These are phyloP conservation scores for Thalpophila matura DNA, from an alignment of 2,888 invertebrate species.

Conservation along the genomic window DNA sequence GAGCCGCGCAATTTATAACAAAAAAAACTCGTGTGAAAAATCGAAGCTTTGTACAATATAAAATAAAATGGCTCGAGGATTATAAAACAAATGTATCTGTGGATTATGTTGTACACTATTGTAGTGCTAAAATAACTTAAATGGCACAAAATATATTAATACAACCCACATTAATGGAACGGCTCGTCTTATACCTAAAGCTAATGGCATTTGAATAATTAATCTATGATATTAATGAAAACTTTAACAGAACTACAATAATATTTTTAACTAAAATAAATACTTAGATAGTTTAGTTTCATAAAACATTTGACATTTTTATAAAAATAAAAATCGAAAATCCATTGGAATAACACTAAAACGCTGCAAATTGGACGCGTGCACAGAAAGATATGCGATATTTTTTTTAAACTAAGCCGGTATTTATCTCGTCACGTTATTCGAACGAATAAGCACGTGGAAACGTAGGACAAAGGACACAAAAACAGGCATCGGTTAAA, in stretches of 20 bases:
- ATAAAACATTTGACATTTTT: slow-evolving; percentile 4
- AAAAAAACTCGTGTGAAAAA: slow-evolving; percentile 54
- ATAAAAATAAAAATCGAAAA: slow-evolving; percentile 16
- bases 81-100: neutral
- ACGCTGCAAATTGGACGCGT: slow-evolving; percentile 42
- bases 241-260: too few relatives aligned
- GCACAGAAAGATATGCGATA: slow-evolving; percentile 56
- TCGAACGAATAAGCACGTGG: slow-evolving; percentile 71
- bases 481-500: slow-evolving; percentile 67
- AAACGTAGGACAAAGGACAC: slow-evolving; percentile 73
- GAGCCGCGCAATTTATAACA: slow-evolving; percentile 69
- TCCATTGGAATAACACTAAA: slow-evolving; percentile 23
- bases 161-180: neutral
- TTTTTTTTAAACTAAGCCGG: slow-evolving; percentile 61
- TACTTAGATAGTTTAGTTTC: slow-evolving; percentile 1
- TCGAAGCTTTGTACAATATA: slow-evolving; percentile 13
- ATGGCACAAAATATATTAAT: neutral
- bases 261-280: neutral
- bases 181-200: too few relatives aligned
- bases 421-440: slow-evolving; percentile 75
- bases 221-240: too few relatives aligned
- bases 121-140: neutral
- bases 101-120: neutral
- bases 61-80: slow-evolving; percentile 9
- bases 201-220: too few relatives aligned